Evolutionary conservation across 2,797 vertebrate species (phyloP).

Genomic region (Florisuga fusca): DNA sequence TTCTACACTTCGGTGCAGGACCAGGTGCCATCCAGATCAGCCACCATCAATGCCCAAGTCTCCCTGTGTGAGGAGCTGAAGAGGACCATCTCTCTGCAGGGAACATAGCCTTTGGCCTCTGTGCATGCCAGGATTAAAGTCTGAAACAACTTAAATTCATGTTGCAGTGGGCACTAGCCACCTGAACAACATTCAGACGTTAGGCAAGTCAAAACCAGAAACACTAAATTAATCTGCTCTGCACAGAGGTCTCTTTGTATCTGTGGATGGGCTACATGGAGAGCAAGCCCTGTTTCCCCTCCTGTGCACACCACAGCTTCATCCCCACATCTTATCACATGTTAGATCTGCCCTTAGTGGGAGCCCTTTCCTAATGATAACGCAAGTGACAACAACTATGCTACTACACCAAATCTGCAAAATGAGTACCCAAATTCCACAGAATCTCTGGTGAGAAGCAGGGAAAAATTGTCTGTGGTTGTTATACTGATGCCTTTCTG

Average conservation of each 20-base stretch:
- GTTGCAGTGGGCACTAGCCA: neutral
- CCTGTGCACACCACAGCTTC: neutral
- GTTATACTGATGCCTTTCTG: neutral
- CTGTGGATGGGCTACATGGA: neutral
- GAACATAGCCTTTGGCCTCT: neutral
- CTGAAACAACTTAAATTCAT: neutral
- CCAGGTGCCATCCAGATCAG: neutral
- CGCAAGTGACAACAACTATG: neutral
- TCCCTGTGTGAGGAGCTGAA: fast-evolving
- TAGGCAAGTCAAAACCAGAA: neutral
- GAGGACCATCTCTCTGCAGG: neutral
- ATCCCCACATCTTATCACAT: neutral
- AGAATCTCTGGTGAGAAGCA: neutral
- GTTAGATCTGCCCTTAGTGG: neutral
- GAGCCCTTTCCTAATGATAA: neutral
- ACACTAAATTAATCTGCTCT: neutral
- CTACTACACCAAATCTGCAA: neutral
- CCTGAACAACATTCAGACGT: neutral
- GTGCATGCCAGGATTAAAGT: neutral
- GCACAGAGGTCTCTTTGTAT: neutral
- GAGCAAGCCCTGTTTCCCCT: neutral
- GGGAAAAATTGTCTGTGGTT: fast-evolving
- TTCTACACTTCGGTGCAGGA: neutral
- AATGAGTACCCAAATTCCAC: neutral
- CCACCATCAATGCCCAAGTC: neutral